A percentile compares a stretch with the other conserved stretches of the same genome.
These are phyloP conservation scores for Nylanderia fulva DNA, from an alignment of 1,140 invertebrate species.

Conservation along the genomic window DNA sequence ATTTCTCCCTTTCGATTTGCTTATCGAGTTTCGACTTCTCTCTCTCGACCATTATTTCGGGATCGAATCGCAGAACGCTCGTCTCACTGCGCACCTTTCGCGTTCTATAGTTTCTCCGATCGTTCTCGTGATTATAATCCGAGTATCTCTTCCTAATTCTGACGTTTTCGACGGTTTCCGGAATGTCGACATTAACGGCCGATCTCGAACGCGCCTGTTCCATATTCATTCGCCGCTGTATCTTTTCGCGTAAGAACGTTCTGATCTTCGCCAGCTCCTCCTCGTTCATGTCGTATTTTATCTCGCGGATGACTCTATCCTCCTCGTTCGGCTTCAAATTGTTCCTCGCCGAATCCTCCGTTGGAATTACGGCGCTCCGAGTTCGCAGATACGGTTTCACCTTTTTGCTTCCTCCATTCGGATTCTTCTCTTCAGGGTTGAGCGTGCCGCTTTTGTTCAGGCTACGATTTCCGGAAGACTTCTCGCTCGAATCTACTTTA, in stretches of 20 bases:
- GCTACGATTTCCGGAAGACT: not conserved
- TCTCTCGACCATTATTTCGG: constrained; percentile 54
- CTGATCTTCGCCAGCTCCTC: constrained; percentile 71
- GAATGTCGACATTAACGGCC: not conserved
- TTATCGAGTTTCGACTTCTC: constrained; percentile 18
- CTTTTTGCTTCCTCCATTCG: not conserved
- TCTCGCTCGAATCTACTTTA: not conserved
- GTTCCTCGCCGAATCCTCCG: not conserved
- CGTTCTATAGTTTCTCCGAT: constrained; percentile 68
- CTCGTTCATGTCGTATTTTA: constrained; percentile 51
- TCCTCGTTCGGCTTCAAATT: not conserved
- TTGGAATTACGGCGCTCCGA: not conserved
- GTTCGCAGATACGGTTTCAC: not conserved
- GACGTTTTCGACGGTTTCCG: not conserved
- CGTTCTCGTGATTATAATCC: constrained; percentile 49
- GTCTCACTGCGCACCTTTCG: constrained; percentile 80
- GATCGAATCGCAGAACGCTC: constrained; percentile 70
- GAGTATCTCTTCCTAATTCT: constrained; percentile 71
- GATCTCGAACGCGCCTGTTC: constrained; percentile 58
- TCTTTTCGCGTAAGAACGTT: constrained; percentile 74
- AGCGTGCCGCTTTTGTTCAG: not conserved
- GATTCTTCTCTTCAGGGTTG: not conserved
- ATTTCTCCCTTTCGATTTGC: constrained; percentile 40
- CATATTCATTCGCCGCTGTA: constrained; percentile 74
- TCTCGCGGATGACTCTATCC: not conserved